A percentile compares a stretch with the other conserved stretches of the same genome.
Conservation (phyloP, 2,888 invertebrate genomes). For the Chorisops tibialis region DNA sequence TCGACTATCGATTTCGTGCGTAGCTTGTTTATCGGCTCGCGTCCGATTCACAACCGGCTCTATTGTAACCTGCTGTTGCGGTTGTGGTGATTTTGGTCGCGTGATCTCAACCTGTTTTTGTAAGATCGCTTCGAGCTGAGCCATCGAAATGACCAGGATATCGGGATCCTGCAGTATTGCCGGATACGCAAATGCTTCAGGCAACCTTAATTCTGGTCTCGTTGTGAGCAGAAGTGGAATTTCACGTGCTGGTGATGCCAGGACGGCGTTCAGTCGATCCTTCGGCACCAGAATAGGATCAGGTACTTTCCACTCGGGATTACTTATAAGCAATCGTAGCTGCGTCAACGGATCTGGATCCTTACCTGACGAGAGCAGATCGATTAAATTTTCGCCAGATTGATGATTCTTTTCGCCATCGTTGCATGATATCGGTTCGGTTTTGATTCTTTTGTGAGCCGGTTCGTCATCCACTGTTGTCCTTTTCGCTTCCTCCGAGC, state of each 20-base stretch:
- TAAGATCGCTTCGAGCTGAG: slow-evolving; percentile 66
- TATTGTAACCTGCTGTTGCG: slow-evolving; percentile 36
- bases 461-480: slow-evolving; percentile 47
- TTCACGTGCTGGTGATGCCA: slow-evolving; percentile 70
- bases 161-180: slow-evolving; percentile 73
- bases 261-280: slow-evolving; percentile 66
- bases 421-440: slow-evolving; percentile 46
- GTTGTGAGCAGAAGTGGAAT: slow-evolving; percentile 70
- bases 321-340: slow-evolving; percentile 64
- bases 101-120: slow-evolving; percentile 54
- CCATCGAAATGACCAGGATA: slow-evolving; percentile 71
- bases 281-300: slow-evolving; percentile 80
- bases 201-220: slow-evolving; percentile 69
- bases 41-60: slow-evolving; percentile 35
- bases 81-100: slow-evolving; percentile 41
- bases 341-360: slow-evolving; percentile 68
- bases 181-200: slow-evolving; percentile 71
- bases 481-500: slow-evolving; percentile 65
- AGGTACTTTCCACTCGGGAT: slow-evolving; percentile 68
- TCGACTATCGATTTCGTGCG: slow-evolving; percentile 18
- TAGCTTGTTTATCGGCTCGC: slow-evolving; percentile 33
- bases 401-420: slow-evolving; percentile 40
- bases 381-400: slow-evolving; percentile 49
- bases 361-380: slow-evolving; percentile 52
- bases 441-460: slow-evolving; percentile 55